Evolutionary conservation across 2,113 vertebrate species (phyloP).

Genomic region (Leptocoma aspasia): DNA sequence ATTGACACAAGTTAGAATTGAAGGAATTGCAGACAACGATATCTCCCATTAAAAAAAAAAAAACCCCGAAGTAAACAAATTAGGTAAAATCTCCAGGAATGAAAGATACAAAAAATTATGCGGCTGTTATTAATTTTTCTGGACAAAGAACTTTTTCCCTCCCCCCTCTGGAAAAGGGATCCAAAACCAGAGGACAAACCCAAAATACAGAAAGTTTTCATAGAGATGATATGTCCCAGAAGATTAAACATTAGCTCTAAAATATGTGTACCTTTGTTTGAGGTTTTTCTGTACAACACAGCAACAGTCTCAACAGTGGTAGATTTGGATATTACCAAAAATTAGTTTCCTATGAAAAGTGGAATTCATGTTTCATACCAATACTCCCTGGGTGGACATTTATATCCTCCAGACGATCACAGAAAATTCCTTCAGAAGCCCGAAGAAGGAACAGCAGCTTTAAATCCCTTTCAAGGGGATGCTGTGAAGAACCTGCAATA

Average conservation of each 20-base stretch:
- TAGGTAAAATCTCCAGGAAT: neutral
- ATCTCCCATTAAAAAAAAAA: neutral
- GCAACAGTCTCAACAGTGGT: neutral
- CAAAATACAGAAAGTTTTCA: neutral
- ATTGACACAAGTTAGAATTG: neutral
- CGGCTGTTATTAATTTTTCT: neutral
- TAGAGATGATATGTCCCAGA: neutral
- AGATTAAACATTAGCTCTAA: neutral
- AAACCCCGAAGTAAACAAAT: neutral
- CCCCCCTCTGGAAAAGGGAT: neutral
- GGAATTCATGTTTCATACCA: constrained; percentile 55
- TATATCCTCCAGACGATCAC: constrained; percentile 64
- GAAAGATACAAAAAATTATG: neutral
- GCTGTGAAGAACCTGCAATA: constrained; percentile 62
- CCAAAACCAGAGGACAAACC: neutral
- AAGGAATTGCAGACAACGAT: neutral
- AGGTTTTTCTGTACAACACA: neutral
- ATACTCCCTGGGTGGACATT: constrained; percentile 64
- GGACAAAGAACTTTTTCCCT: neutral
- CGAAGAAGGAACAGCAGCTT: constrained; percentile 67
- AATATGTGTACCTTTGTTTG: neutral
- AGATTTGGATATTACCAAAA: neutral
- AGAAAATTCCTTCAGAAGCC: constrained; percentile 69
- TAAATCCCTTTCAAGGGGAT: constrained; percentile 64
- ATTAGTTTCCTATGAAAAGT: neutral